Evolutionary conservation across 2,888 invertebrate species (phyloP), one percentile per base, ranked within the genome.

Genomic region (Drosophila emarginata): DNA sequence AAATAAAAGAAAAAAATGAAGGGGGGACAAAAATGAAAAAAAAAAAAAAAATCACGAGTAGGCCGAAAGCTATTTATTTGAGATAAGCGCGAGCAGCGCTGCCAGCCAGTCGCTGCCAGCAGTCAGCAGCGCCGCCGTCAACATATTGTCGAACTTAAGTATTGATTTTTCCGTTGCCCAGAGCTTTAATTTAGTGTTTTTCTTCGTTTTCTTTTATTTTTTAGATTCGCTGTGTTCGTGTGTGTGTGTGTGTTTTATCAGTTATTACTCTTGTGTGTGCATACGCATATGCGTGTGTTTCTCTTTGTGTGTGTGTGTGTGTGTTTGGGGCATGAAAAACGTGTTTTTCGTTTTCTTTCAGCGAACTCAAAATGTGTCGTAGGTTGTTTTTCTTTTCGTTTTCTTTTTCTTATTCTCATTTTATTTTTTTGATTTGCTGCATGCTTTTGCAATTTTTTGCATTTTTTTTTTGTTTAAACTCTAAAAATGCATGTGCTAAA

Each of bases 11-110:
- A 68, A 54, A 45, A 67, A 63, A 26, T 5, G 2, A 32, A 32
- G 32, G 32, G 32, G 63, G 5, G 59, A n/a, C n/a, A n/a, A n/a
- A n/a, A n/a, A n/a, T n/a, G n/a, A n/a, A n/a, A n/a, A n/a, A 64
- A 23, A 61, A 63, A 56, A 52, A 51, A 40, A 79, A 78, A 87
- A 87, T 87, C 87, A 85, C 82, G 82, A 87, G 85, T 84, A 84
- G 84, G 84, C 87, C 82, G 87, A 87, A 84, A 87, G 80, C 85
- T 87, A 87, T 85, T 87, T 82, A 85, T 85, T 79, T 77, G 67
- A 76, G 76, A 76, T 76, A 76, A 76, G 69, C 70, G 61, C 71
- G 45, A 62, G 37, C 57, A 11, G n/a, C 23, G 50, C 50, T 60
- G 32, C 60, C 66, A 61, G 61, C 65, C 56, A 45, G 67, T n/a